These are phyloP conservation scores for Stictocephala bisonia DNA, from an alignment of 2,888 invertebrate genomes.

Conservation along the genomic window DNA sequence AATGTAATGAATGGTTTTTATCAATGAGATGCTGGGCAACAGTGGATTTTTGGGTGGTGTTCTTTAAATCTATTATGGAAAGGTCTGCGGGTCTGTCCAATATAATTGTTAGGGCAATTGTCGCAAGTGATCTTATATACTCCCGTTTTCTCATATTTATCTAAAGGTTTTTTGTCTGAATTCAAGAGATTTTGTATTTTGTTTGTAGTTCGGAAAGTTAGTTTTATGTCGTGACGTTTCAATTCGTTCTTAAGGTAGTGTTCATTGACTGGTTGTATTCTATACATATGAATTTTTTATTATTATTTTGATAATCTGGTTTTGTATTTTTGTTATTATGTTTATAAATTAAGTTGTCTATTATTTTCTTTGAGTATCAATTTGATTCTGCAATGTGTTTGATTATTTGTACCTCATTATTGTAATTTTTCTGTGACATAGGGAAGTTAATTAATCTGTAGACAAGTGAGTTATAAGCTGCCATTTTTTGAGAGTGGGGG, in stretches of 20 bases:
- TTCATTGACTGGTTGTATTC: neutral
- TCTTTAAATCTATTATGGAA: neutral
- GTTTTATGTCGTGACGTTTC: neutral
- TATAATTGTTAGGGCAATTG: neutral
- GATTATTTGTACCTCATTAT: constrained; percentile 4
- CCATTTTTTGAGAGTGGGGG: constrained; percentile 21
- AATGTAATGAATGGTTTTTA: constrained; percentile 5
- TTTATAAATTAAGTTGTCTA: neutral
- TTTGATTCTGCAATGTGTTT: constrained; percentile 13
- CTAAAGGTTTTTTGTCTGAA: neutral
- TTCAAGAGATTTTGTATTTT: neutral
- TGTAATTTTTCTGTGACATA: neutral
- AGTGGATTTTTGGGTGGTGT: neutral
- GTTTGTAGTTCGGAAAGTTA: neutral
- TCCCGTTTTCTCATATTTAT: neutral
- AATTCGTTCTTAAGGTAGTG: neutral
- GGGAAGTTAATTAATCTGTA: constrained; percentile 5
- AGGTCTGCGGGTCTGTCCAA: neutral
- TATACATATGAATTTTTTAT: neutral
- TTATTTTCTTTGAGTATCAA: neutral
- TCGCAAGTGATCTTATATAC: neutral
- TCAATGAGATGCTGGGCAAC: neutral
- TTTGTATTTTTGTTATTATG: neutral
- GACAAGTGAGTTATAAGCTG: constrained; percentile 3
- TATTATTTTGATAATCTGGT: no score